Base-by-base conservation (phyloP, 1,140 invertebrate genomes). In the Ceratina japonica region DNA sequence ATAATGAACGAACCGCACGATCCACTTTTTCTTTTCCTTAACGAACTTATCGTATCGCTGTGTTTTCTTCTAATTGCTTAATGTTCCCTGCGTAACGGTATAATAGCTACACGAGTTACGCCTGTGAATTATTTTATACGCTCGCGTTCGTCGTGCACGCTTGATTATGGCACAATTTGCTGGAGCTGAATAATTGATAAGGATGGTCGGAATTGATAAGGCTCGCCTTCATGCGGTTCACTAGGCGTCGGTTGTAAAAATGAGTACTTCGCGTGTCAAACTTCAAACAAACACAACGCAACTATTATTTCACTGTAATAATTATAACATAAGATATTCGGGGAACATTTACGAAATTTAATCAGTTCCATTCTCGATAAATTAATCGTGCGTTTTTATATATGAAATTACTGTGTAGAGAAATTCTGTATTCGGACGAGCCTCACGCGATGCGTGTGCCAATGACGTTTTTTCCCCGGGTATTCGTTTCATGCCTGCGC, bases 131-230 rank as follows among this genome's bases (percentile, higher is more conserved):
- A 13, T 74, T 22, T 5, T 44, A 8, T 44, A 7, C 37, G 7
- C 15, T 15, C n/a, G 15, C 27, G 22, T 56, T 37, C 8, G 5
- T 54, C 13, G 44, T 31, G 70, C 16, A 31, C 3, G 61, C 66
- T 74, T 58, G 52, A 75, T 75, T 66, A 75, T 13, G 18, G 31
- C 2, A 27, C 5, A 7, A 74, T 16, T 63, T 63, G 24, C 31
- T 16, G 18, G 20, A 27, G n/a, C 20, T 18, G 51, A 18, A 16
- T 37, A 27, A 27, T 73, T 73, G 75, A 70, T 76, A 76, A 70
- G 65, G 18, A 8, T 0, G 13, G 5, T 44, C 37, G 37, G 37
- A 44, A 44, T 44, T 44, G 37, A 44, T 44, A 44, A 44, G 37
- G 37, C 37, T 27, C 15, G 54, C 20, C 37, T 24, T 52, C 0